Percentiles rank a stretch among this genome's conserved stretches.
Conservation (phyloP, 1,140 invertebrate genomes). For the Drosophila murphyi region DNA sequence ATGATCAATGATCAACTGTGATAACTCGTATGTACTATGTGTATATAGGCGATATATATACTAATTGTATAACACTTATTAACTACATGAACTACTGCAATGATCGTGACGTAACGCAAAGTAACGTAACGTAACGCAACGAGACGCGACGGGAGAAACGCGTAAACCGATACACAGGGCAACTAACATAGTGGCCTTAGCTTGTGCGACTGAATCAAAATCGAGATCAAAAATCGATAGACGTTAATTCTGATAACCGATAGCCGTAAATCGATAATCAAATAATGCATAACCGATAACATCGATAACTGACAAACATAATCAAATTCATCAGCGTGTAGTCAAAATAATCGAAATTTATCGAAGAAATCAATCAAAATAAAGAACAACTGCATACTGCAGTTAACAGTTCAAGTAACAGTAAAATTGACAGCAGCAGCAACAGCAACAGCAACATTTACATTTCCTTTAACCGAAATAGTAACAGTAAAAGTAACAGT, state of each 20-base stretch:
- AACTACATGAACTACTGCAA: constrained; percentile 61
- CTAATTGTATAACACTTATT: constrained; percentile 58
- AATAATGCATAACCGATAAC: constrained; percentile 6
- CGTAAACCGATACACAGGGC: constrained; percentile 65
- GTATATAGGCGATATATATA: constrained; percentile 67
- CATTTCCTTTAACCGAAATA: constrained; percentile 9
- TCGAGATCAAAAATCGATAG: constrained; percentile 39
- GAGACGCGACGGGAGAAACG: constrained; percentile 18
- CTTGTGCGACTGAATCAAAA: constrained; percentile 73
- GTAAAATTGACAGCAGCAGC: constrained; percentile 2
- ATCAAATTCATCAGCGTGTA: constrained; percentile 51
- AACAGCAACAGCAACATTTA: constrained; percentile 4
- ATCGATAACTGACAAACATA: constrained; percentile 34
- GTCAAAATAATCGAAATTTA: constrained; percentile 21
- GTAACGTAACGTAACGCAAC: neutral
- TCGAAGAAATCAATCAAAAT: constrained; percentile 19
- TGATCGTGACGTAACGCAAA: constrained; percentile 34
- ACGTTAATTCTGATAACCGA: constrained; percentile 16
- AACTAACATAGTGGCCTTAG: constrained; percentile 75
- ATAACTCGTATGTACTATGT: constrained; percentile 76
- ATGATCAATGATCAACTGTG: constrained; percentile 54
- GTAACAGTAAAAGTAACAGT: neutral
- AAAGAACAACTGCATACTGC: constrained; percentile 11
- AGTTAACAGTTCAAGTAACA: constrained; percentile 16
- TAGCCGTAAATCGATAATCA: constrained; percentile 18